These are phyloP conservation scores for Choloepus hoffmanni DNA, from an alignment of 2,113 vertebrate species.

Conservation along the genomic window DNA sequence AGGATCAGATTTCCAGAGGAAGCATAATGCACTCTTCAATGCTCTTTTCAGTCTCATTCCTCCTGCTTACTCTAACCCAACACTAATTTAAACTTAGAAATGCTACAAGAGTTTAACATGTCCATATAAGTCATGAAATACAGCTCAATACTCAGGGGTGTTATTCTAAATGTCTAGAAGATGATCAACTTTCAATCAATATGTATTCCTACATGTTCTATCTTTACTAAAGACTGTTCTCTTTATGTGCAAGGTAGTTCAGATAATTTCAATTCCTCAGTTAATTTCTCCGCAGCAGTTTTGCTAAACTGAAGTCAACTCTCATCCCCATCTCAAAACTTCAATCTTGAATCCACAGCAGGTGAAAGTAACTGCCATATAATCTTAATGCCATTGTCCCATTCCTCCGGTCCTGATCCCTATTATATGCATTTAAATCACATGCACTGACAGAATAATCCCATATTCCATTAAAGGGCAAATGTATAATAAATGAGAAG, in stretches of 20 bases:
- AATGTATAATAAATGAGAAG: conserved; percentile 38
- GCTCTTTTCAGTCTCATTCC: not conserved
- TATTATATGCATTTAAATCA: conserved; percentile 4
- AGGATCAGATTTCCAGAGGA: not conserved
- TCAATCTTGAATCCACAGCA: not conserved
- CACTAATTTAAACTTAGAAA: conserved; percentile 9
- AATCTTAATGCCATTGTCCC: not conserved
- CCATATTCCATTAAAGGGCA: not conserved
- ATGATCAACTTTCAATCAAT: not conserved
- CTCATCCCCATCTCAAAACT: not conserved
- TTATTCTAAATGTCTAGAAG: not conserved
- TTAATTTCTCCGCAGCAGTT: not conserved
- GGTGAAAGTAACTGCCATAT: not conserved
- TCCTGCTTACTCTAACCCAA: not conserved
- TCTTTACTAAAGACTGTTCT: not conserved
- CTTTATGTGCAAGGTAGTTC: not conserved
- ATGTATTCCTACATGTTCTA: not conserved
- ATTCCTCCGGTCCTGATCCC: not conserved
- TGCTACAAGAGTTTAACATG: conserved; percentile 25
- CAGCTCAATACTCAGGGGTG: not conserved
- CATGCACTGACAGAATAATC: conserved; percentile 15
- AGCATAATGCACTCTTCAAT: not conserved
- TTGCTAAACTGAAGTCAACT: not conserved
- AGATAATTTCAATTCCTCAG: conserved; percentile 9
- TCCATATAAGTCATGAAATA: not conserved